phyloP scores from a whole-genome alignment of 2,888 invertebrate genomes.

The Andrena marginata region DNA sequence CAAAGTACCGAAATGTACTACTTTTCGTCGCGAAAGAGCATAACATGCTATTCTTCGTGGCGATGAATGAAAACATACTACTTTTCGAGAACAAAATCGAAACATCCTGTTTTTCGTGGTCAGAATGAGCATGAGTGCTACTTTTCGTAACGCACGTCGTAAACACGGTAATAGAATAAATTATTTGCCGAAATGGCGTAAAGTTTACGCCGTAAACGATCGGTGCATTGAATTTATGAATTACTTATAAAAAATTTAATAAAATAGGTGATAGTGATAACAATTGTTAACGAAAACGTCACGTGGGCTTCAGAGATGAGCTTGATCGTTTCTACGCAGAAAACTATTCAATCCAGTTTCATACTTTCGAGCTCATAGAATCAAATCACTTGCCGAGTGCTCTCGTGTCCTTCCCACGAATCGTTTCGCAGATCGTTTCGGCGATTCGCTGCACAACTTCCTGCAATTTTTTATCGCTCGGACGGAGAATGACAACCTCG shows the following conservation, averaged over 20 bases:
- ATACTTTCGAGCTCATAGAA: slow-evolving; percentile 6
- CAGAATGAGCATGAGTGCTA: too few species aligned
- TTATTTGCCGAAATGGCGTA: neutral
- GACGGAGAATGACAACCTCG: slow-evolving; percentile 7
- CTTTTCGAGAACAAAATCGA: too few species aligned
- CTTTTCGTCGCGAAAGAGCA: too few species aligned
- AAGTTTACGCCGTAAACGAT: too few species aligned
- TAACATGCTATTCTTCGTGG: too few species aligned
- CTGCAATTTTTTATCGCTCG: neutral
- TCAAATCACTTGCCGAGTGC: neutral
- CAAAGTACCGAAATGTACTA: too few species aligned
- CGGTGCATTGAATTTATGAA: neutral
- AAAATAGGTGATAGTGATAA: neutral
- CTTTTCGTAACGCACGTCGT: too few species aligned
- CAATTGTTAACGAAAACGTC: neutral
- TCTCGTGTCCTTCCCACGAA: neutral
- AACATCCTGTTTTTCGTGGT: too few species aligned
- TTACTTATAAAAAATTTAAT: neutral
- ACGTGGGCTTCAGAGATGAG: neutral
- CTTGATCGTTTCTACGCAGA: neutral
- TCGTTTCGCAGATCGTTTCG: neutral
- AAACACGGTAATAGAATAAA: too few species aligned
- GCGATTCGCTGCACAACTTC: neutral
- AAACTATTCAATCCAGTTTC: slow-evolving; percentile 11
- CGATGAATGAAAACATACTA: too few species aligned